These are phyloP conservation scores for Lagria hirta DNA, from an alignment of 2,888 invertebrate species.

Conservation along the genomic window DNA sequence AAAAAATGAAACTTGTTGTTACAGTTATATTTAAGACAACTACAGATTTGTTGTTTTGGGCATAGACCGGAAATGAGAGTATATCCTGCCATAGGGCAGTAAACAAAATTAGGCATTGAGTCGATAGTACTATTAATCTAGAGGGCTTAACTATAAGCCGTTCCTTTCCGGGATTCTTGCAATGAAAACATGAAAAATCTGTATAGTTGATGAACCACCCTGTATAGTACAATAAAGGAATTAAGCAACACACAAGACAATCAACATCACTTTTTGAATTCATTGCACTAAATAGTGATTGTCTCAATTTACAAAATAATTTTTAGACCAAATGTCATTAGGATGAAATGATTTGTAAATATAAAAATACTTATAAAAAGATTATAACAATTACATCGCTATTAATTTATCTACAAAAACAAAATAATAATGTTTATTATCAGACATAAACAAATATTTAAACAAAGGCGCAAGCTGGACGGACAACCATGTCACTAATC, in stretches of 20 bases:
- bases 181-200: conserved; percentile 2
- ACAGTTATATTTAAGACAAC: background rate
- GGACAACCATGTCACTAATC: too few species aligned
- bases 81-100: background rate
- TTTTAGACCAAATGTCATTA: too few species aligned
- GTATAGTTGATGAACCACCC: background rate
- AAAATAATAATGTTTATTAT: too few species aligned
- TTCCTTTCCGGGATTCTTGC: background rate
- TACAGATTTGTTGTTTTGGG: background rate
- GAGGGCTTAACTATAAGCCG: background rate
- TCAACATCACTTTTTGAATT: too few species aligned
- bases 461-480: too few species aligned
- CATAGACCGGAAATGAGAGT: background rate
- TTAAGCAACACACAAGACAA: conserved; percentile 3
- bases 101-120: background rate
- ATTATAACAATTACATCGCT: too few species aligned
- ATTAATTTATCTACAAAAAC: too few species aligned
- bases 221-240: background rate
- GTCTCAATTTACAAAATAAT: too few species aligned
- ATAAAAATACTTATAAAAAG: too few species aligned
- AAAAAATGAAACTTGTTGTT: background rate
- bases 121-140: background rate
- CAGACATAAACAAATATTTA: too few species aligned
- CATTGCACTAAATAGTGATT: too few species aligned
- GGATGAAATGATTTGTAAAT: too few species aligned